Evolutionary conservation across 2,113 vertebrate species (phyloP).

Genomic region (Eudyptes chrysolophus): DNA sequence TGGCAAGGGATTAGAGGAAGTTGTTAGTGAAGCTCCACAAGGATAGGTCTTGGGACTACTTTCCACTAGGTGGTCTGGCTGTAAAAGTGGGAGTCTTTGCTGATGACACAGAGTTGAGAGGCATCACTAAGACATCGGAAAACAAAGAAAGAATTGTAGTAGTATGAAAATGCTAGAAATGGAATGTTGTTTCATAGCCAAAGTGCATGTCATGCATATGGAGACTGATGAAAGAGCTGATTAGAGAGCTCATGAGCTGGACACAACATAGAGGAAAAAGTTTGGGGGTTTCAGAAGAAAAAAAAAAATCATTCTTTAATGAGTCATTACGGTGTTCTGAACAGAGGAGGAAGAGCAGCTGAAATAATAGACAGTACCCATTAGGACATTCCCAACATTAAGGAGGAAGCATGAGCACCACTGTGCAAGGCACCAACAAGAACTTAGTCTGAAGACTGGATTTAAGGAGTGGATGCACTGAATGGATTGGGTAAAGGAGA

Average conservation of each 20-base stretch:
- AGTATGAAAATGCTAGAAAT: neutral
- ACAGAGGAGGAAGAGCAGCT: conserved; percentile 1
- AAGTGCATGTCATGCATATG: neutral
- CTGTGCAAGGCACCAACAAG: neutral
- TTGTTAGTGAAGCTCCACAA: neutral
- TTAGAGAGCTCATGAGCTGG: neutral
- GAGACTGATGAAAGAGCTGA: neutral
- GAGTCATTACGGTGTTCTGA: neutral
- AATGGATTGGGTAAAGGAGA: neutral
- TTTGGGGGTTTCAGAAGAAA: neutral
- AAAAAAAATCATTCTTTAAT: neutral
- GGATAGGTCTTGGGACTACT: neutral
- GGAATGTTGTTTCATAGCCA: neutral
- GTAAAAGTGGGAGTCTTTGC: neutral
- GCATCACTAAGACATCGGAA: neutral
- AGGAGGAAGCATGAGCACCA: neutral
- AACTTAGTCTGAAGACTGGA: neutral
- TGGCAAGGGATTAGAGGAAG: conserved; percentile 7
- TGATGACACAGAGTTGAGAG: neutral
- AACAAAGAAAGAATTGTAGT: neutral
- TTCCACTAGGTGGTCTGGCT: conserved; percentile 4
- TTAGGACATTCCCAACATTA: neutral
- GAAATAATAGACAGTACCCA: conserved; percentile 1
- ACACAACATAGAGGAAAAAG: neutral
- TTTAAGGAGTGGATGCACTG: neutral